Percentiles rank a stretch among this genome's conserved stretches.
phyloP scores from a whole-genome alignment of 1,140 invertebrate species.

The Drosophila kepulauana region DNA sequence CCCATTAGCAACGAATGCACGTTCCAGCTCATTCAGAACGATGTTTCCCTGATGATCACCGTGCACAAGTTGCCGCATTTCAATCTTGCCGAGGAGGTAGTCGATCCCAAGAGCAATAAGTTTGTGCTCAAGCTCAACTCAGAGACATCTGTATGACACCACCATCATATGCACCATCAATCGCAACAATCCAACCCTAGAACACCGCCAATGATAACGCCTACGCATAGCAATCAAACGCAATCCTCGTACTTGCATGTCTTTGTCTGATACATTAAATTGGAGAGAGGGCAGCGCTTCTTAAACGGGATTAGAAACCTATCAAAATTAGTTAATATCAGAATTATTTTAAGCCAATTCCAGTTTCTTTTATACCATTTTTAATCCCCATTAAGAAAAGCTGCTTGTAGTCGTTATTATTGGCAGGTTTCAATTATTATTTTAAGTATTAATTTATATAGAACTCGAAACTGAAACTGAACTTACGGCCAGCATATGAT shows the following conservation, averaged over 20 bases:
- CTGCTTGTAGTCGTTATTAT: not conserved
- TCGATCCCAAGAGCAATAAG: slow-evolving; percentile 96
- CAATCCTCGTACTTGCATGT: slow-evolving; percentile 82
- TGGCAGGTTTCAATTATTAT: not conserved
- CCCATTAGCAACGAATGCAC: slow-evolving; percentile 92
- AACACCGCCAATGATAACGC: slow-evolving; percentile 64
- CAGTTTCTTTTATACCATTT: slow-evolving; percentile 1
- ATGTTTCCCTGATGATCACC: slow-evolving; percentile 95
- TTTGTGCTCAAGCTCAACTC: slow-evolving; percentile 97
- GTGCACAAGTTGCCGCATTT: slow-evolving; percentile 95
- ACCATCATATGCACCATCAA: slow-evolving; percentile 42
- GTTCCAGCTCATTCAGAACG: slow-evolving; percentile 97
- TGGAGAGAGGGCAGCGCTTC: not conserved
- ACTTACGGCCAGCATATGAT: slow-evolving; percentile 27
- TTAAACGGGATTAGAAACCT: slow-evolving; percentile 6
- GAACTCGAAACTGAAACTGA: slow-evolving; percentile 12
- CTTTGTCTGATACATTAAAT: slow-evolving; percentile 64
- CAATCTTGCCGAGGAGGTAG: slow-evolving; percentile 96
- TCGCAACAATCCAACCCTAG: slow-evolving; percentile 22
- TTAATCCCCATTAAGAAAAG: slow-evolving; percentile 1
- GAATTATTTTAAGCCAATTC: not conserved
- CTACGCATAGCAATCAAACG: slow-evolving; percentile 80
- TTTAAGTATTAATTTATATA: slow-evolving; percentile 17
- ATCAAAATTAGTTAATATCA: slow-evolving; percentile 21
- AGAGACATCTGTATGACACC: slow-evolving; percentile 96